Evolutionary conservation across 37 sponge, comb jelly and placozoan genomes (phyloP).

Genomic region (Corticium candelabrum): DNA sequence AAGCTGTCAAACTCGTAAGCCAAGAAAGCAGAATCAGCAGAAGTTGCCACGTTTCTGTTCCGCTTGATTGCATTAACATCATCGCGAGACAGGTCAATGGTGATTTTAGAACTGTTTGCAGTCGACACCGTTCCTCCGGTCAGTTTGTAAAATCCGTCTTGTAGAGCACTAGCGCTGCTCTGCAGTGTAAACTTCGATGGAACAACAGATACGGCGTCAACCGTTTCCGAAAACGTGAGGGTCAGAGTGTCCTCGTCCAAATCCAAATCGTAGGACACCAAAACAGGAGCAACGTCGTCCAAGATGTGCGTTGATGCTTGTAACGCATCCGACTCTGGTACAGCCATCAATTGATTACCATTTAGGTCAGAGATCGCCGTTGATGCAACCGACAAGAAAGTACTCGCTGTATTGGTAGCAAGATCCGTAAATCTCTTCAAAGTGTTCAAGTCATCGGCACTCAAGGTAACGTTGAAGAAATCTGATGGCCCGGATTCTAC

Average conservation of each 20-base stretch:
- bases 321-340: neutral
- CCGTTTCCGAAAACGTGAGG: conserved; percentile 52
- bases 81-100: neutral
- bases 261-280: conserved; percentile 59
- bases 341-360: neutral
- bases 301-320: neutral
- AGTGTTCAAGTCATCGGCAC: neutral
- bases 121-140: conserved; percentile 23
- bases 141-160: conserved; percentile 16
- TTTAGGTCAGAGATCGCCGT: neutral
- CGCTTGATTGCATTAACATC: conserved; percentile 2
- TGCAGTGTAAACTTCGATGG: neutral
- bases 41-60: neutral
- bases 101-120: neutral
- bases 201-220: conserved; percentile 9
- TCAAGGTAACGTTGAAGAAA: neutral
- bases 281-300: conserved; percentile 48
- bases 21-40: neutral
- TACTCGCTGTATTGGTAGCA: neutral
- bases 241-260: conserved; percentile 44
- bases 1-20: neutral
- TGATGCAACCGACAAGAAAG: neutral
- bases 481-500: neutral
- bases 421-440: neutral
- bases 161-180: neutral